A percentile compares a stretch with the other conserved stretches of the same genome.
Conservation (phyloP, 2,113 vertebrate genomes). For the Tautogolabrus adspersus region DNA sequence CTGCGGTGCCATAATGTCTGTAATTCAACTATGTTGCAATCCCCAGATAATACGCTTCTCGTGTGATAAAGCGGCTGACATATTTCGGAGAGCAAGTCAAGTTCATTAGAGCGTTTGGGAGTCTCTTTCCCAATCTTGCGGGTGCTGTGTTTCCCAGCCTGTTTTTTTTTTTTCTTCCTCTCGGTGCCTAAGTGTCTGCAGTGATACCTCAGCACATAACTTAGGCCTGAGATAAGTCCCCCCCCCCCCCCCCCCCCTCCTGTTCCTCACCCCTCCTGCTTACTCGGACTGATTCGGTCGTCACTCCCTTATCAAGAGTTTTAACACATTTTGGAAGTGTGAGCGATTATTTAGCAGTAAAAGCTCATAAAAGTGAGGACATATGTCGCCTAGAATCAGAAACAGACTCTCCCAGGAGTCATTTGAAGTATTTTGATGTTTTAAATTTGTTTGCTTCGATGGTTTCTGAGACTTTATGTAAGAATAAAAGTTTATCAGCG, state of each 20-base stretch:
- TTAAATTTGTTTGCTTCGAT: neutral
- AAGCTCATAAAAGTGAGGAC: neutral
- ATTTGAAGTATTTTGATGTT: neutral
- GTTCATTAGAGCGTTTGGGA: constrained; percentile 83
- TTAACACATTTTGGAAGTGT: constrained; percentile 35
- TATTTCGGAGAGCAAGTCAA: constrained; percentile 79
- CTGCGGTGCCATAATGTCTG: constrained; percentile 99
- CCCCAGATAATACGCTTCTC: constrained; percentile 93
- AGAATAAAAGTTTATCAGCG: constrained; percentile 44
- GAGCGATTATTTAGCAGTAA: neutral
- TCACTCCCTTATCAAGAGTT: constrained; percentile 58
- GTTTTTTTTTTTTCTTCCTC: constrained; percentile 74
- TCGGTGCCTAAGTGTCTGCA: constrained; percentile 97
- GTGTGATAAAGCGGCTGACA: constrained; percentile 95
- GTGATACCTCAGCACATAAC: constrained; percentile 97
- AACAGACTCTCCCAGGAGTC: neutral
- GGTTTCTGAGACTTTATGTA: neutral
- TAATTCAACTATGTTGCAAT: constrained; percentile 85
- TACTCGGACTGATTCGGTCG: constrained; percentile 36
- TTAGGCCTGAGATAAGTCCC: constrained; percentile 94
- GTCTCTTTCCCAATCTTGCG: constrained; percentile 83
- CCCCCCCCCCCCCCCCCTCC: constrained; percentile 6
- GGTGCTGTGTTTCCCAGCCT: constrained; percentile 77
- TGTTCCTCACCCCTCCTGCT: constrained; percentile 28
- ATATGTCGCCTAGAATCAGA: neutral